Evolutionary conservation across 2,888 invertebrate species (phyloP), one percentile per base, ranked within the genome.

Genomic region (Eupithecia inturbata): DNA sequence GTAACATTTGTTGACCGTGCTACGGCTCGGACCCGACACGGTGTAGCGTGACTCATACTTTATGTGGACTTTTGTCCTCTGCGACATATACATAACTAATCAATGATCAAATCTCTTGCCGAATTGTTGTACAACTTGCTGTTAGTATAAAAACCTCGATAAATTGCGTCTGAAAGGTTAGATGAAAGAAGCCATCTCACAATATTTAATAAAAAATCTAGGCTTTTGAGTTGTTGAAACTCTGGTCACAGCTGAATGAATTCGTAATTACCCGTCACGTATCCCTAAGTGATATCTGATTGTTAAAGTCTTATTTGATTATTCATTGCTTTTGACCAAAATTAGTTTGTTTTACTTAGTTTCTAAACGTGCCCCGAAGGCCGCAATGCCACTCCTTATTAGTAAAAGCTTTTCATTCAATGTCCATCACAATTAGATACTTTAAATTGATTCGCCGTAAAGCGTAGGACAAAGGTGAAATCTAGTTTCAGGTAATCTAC

Each of bases 261-360:
- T 74, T 60, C 28, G 19, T 60, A 64, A 71, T 68, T 33, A 41
- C 28, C 45, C 57, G 16, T 70, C 72, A 72, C 75, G 75, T 72
- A 72, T 41, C 31, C 45, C 63, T 45, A 66, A 71, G 53, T 70
- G 39, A 31, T 69, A 75, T 64, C n/a, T 36, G 66, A 66, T 66
- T 39, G 66, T 39, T 66, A 16, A 66, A 66, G 39, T 41, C 22
- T 41, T 26, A 57, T 53, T 53, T 72, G 71, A 75, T 72, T 69
- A 67, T 67, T 67, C 67, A 72, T 69, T 53, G 71, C 71, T 67
- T 75, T 69, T 49, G 26, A 66, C 49, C 66, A 63, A 70, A 49
- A 63, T 73, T 36, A n/a, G 71, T 71, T 62, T 62, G 41, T 26
- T 62, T n/a, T 31, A 31, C 31, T 4, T 53, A 64, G 33, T 71